Percentiles rank a stretch among this genome's conserved stretches.
Conservation (phyloP, 2,888 invertebrate genomes). For the Pachymerium ferrugineum region DNA sequence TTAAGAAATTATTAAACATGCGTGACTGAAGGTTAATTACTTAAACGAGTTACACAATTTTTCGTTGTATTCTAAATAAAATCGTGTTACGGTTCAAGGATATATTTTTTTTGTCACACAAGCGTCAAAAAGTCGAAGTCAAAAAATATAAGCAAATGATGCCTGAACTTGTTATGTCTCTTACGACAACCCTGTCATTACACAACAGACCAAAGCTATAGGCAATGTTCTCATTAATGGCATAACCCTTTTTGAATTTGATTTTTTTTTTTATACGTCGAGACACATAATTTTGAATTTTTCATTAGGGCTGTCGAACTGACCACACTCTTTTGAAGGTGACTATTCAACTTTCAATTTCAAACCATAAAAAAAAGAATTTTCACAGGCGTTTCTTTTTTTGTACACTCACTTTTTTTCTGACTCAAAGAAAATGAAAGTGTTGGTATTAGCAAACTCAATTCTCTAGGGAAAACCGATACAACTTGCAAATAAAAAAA, state of each 20-base stretch:
- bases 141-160: background rate
- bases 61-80: background rate
- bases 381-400: background rate
- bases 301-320: slow-evolving; percentile 13
- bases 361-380: background rate
- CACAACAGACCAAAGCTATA: background rate
- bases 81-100: no score
- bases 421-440: no score
- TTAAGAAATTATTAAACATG: no score
- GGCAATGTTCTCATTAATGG: slow-evolving; percentile 11
- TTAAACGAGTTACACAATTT: background rate
- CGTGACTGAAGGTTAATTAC: no score
- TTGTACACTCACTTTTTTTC: background rate
- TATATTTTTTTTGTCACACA: no score
- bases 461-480: background rate
- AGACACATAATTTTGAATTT: background rate
- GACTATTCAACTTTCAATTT: background rate
- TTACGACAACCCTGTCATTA: slow-evolving; percentile 27
- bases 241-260: background rate
- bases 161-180: slow-evolving; percentile 5
- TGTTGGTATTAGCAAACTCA: background rate
- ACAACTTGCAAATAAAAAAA: background rate
- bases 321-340: background rate
- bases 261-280: background rate
- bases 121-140: background rate